These are phyloP conservation scores for Micromussa lordhowensis DNA, from an alignment of 92 coral and sea anemone species.

Conservation along the genomic window DNA sequence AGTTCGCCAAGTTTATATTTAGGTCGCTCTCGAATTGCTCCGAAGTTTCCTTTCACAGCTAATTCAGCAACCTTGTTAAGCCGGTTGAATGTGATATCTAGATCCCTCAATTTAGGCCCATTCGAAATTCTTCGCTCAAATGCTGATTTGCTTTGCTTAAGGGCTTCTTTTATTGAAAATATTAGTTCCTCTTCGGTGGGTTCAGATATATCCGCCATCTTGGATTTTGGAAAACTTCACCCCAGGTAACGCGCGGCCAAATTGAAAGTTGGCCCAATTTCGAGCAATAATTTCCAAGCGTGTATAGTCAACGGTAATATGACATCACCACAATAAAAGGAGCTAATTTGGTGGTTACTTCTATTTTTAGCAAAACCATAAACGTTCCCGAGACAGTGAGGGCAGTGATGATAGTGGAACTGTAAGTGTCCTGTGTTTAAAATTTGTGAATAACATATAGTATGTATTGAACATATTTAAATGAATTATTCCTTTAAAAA, in stretches of 20 bases:
- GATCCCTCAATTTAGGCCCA: slow-evolving; percentile 33
- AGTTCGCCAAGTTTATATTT: slow-evolving; percentile 25
- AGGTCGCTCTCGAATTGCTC: slow-evolving; percentile 42
- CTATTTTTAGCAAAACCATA: too few species aligned
- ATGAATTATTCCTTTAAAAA: too few species aligned
- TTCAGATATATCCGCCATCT: slow-evolving; percentile 49
- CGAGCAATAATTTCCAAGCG: slow-evolving; percentile 65
- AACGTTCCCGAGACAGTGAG: too few species aligned
- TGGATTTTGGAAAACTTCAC: slow-evolving; percentile 5
- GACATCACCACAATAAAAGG: too few species aligned
- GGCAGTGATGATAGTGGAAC: too few species aligned
- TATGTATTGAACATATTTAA: too few species aligned
- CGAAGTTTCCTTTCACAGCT: slow-evolving; percentile 62
- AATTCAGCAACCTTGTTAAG: slow-evolving; percentile 44
- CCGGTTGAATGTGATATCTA: slow-evolving; percentile 50
- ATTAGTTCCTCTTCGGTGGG: slow-evolving; percentile 33
- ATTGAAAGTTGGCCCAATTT: slow-evolving; percentile 61
- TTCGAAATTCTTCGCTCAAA: slow-evolving; percentile 50
- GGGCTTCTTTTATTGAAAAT: slow-evolving; percentile 38
- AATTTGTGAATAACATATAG: too few species aligned
- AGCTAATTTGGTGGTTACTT: too few species aligned
- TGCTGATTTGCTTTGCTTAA: slow-evolving; percentile 42
- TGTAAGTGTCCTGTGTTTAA: too few species aligned
- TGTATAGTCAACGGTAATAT: too few species aligned
- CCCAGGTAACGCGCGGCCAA: slow-evolving; percentile 42